A percentile compares a stretch with the other conserved stretches of the same genome.
These are phyloP conservation scores for Cryptocheilus praepositus DNA, from an alignment of 2,888 invertebrate species.

Conservation along the genomic window DNA sequence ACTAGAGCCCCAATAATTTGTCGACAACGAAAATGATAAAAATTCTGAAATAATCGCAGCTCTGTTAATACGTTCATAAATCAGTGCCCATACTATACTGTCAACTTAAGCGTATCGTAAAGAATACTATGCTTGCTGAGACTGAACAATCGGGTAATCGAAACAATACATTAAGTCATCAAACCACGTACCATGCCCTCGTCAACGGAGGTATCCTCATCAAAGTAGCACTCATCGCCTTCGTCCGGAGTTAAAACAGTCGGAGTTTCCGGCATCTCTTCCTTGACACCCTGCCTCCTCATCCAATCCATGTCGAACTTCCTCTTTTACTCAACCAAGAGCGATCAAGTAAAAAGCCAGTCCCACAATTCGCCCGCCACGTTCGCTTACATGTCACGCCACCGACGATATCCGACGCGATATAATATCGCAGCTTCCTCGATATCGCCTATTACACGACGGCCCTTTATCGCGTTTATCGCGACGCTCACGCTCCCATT, in stretches of 20 bases:
- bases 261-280: conserved; percentile 59
- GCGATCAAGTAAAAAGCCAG: no score
- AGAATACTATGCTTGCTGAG: no score
- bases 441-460: conserved; percentile 3
- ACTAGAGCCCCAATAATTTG: no score
- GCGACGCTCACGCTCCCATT: conserved; percentile 35
- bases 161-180: conserved; percentile 3
- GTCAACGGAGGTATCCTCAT: conserved; percentile 69
- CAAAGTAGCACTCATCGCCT: conserved; percentile 68
- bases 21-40: no score
- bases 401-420: conserved; percentile 3
- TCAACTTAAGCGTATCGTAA: no score
- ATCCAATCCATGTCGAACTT: conserved; percentile 66
- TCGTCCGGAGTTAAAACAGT: conserved; percentile 64
- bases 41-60: no score
- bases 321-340: not conserved
- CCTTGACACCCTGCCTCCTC: conserved; percentile 62
- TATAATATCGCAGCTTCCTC: not conserved
- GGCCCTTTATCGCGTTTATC: conserved; percentile 39
- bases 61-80: no score
- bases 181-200: conserved; percentile 71
- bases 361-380: not conserved
- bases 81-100: no score
- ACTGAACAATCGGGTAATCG: no score
- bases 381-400: conserved; percentile 37